These are phyloP conservation scores for rabbit (Oryctolagus cuniculus) DNA, from an alignment of 2,113 vertebrate species.

Conservation along the genomic window mOryCun1.1 NC_091447.1:17133001-17133500, in stretches of 20 bases:
- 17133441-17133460: constrained; percentile 36
- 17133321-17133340: constrained; percentile 48
- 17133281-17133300: neutral
- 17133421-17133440: neutral
- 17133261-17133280: constrained; percentile 30
- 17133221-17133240: constrained; percentile 62
- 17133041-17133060: neutral
- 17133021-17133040: neutral
- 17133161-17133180: constrained; percentile 9
- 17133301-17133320: constrained; percentile 5
- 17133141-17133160: constrained; percentile 49
- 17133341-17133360: neutral
- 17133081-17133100: neutral
- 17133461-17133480: neutral
- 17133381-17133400: constrained; percentile 14
- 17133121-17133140: neutral
- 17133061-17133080: neutral
- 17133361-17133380: constrained; percentile 43
- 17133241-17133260: constrained; percentile 9
- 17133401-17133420: neutral
- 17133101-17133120: neutral
- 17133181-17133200: constrained; percentile 55
- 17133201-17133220: constrained; percentile 33
- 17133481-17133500: neutral
- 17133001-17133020: too few relatives aligned